Evolutionary conservation across 2,797 vertebrate genomes (phyloP), one percentile per base, ranked within the genome.

Genomic region (Peromyscus aztecus): DNA sequence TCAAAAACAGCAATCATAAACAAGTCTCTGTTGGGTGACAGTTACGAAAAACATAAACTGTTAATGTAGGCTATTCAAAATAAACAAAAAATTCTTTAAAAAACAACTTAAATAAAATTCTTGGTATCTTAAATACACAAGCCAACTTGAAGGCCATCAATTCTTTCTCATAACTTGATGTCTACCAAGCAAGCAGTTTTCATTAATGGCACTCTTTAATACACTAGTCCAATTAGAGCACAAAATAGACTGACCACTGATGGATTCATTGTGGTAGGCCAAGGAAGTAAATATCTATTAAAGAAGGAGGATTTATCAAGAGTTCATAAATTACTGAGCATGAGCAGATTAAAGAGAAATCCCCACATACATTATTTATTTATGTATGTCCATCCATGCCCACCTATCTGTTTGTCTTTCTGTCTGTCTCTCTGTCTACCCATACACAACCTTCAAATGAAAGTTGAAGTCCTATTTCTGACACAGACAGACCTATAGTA

Each of bases 281-380:
- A 73, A 95, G 37, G 23, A 87, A 96, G 71, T 52, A 89, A 75
- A 86, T 86, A 92, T 57, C 80, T 91, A 94, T n/a, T n/a, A 78
- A 61, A 92, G 43, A 90, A 90, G 9, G n/a, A 88, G 23, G 31
- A 10, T 34, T 52, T 31, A 43, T 73, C 24, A 95, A n/a, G 31
- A 90, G 84, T 94, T 86, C 63, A 67, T n/a, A 86, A 16, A 75
- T 40, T 16, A 4, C 49, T 83, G 17, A 88, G 13, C 76, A 16
- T 52, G 78, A 43, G 57, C 1, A 91, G 24, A 83, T 71, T 24
- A 89, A 83, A 90, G 2, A 89, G 17, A 87, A 55, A 63, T 52
- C 10, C 11, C 6, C 3, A 63, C 2, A 17, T n/a, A 16, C 13
- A 61, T 43, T 89, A 34, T 61, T 67, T 46, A 73, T 19, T 52